A percentile compares a stretch with the other conserved stretches of the same genome.
phyloP scores from a whole-genome alignment of 2,797 vertebrate genomes.

The Poecile montanus region DNA sequence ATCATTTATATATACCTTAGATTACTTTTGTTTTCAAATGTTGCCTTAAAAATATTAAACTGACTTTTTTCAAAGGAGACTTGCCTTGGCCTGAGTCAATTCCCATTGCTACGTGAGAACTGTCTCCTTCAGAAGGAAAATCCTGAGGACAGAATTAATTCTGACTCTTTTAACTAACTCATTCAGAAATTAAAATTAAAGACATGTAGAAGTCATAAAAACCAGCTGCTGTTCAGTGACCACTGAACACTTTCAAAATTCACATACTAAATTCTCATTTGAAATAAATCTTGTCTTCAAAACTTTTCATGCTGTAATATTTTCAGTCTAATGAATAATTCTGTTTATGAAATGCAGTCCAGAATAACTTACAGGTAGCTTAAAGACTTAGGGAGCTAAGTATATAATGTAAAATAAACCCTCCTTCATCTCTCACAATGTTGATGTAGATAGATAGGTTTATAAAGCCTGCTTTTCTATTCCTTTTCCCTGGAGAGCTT shows the following conservation, averaged over 20 bases:
- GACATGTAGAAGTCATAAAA: background rate
- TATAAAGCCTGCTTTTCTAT: background rate
- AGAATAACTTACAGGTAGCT: background rate
- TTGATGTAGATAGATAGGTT: background rate
- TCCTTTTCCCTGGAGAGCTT: background rate
- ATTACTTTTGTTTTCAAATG: background rate
- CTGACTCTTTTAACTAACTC: background rate
- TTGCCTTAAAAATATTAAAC: background rate
- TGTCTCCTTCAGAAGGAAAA: background rate
- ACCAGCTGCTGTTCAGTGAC: background rate
- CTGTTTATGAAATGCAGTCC: background rate
- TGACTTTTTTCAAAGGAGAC: background rate
- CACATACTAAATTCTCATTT: background rate
- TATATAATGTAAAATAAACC: background rate
- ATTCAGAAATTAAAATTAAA: conserved; percentile 14
- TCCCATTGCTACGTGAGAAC: background rate
- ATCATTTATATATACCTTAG: background rate
- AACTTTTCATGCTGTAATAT: background rate
- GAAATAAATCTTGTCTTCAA: conserved; percentile 13
- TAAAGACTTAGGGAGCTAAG: background rate
- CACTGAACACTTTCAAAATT: background rate
- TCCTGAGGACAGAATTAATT: background rate
- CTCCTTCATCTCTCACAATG: background rate
- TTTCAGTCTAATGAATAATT: conserved; percentile 28
- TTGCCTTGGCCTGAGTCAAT: background rate